These are phyloP conservation scores for Sinelater perroti DNA, from an alignment of 2,888 invertebrate species.

Conservation along the genomic window DNA sequence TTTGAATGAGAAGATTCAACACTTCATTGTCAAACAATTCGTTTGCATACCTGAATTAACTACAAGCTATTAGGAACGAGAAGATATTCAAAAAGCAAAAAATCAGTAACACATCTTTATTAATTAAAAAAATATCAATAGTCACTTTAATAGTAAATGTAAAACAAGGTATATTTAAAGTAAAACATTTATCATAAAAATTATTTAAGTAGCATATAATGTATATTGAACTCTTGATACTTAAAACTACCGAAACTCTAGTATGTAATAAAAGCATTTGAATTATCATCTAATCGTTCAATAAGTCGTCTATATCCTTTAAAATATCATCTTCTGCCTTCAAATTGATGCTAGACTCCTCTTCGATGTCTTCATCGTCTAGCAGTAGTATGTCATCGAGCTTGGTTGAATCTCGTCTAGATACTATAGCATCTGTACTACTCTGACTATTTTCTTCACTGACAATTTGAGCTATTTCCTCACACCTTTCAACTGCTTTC, in stretches of 20 bases:
- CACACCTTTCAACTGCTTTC: background rate
- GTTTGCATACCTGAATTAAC: too few species aligned
- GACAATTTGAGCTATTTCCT: background rate
- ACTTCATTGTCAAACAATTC: too few species aligned
- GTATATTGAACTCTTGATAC: too few species aligned
- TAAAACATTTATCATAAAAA: background rate
- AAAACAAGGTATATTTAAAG: background rate
- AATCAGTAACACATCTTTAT: too few species aligned
- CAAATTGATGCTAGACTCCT: constrained; percentile 48
- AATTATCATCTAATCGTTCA: constrained; percentile 50
- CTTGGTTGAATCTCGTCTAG: constrained; percentile 42
- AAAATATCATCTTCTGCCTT: constrained; percentile 59
- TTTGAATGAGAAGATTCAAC: too few species aligned
- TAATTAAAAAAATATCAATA: too few species aligned
- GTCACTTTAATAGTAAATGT: too few species aligned
- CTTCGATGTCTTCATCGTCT: constrained; percentile 56
- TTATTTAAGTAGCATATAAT: too few species aligned
- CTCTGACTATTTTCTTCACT: constrained; percentile 6
- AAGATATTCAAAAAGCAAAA: too few species aligned
- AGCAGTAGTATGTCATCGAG: constrained; percentile 53
- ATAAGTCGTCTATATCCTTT: constrained; percentile 59
- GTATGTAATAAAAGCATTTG: too few species aligned
- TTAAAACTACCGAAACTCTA: too few species aligned
- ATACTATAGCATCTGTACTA: background rate
- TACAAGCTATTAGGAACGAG: too few species aligned